Conservation (phyloP, 2,797 vertebrate genomes). For the Sarcoramphus papa region DNA sequence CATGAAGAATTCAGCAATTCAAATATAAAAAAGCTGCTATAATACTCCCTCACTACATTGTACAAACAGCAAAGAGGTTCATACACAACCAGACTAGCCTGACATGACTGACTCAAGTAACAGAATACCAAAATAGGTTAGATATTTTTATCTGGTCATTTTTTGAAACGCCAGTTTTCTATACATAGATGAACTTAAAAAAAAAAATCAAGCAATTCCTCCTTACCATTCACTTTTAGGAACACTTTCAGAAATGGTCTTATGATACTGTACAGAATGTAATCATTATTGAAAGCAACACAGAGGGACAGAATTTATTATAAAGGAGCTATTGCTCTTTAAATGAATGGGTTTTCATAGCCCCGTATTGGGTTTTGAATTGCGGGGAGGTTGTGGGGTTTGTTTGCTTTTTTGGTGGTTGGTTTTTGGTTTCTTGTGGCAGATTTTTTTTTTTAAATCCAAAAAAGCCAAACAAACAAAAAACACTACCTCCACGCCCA, state of each 20-base stretch:
- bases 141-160: neutral
- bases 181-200: neutral
- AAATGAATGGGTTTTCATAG: neutral
- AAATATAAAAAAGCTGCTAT: neutral
- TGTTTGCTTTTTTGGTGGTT: neutral
- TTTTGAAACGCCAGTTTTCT: neutral
- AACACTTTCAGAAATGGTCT: neutral
- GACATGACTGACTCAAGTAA: accelerated
- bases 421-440: neutral
- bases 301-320: neutral
- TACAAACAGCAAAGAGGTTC: neutral
- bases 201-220: neutral
- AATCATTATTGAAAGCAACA: neutral
- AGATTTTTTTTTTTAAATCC: neutral
- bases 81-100: neutral
- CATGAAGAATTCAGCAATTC: neutral
- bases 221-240: neutral
- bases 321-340: neutral
- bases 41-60: neutral
- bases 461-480: neutral
- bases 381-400: neutral
- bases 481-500: neutral
- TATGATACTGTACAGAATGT: neutral
- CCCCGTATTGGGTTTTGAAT: neutral
- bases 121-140: neutral